Base-by-base conservation (phyloP, 2,888 invertebrate genomes). In the Cephus runcator region DNA sequence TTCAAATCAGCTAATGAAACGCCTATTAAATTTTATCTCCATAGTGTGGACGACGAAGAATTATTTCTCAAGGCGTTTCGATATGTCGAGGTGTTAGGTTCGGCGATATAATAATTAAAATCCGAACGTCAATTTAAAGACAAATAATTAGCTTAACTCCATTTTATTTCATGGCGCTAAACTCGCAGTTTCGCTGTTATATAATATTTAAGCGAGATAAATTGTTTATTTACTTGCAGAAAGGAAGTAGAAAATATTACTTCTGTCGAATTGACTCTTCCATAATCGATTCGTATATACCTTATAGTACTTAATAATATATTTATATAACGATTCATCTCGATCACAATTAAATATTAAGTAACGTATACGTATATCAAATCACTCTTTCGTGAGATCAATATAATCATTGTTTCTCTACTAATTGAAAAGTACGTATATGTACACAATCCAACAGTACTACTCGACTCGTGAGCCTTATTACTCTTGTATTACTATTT, bases 181-280 rank as follows among this genome's bases (percentile, higher is more conserved):
- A 23, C 56, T 56, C 56, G 56, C 56, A 56, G 6, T 56, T 56
- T 56, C 79, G 81, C 78, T 79, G 80, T 82, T 82, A 82, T 81
- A 81, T 82, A 81, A 82, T 81, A 80, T 80, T 83, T 79, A 80
- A 80, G 83, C 80, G 76, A 71, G 68, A 77, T 79, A 23, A 23
- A 56, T 56, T 23, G 23, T 56, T 56, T 56, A 56, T 56, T 56
- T 56, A 56, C 56, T 23, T 56, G 6, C 56, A 56, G 56, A 56
- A 23, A 56, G 9, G 1, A 56, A 9, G 23, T 56, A 23, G 56
- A 56, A 76, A 69, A 34, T 30, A 73, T 76, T 78, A 69, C 31
- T 73, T 75, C 71, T 69, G 23, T 75, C 30, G 15, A 69, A 69
- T 35, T 77, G 31, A 69, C 69, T 75, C 76, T 73, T 77, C n/a